phyloP scores from a whole-genome alignment of 2,113 vertebrate genomes.

The Quiscalus mexicanus region DNA sequence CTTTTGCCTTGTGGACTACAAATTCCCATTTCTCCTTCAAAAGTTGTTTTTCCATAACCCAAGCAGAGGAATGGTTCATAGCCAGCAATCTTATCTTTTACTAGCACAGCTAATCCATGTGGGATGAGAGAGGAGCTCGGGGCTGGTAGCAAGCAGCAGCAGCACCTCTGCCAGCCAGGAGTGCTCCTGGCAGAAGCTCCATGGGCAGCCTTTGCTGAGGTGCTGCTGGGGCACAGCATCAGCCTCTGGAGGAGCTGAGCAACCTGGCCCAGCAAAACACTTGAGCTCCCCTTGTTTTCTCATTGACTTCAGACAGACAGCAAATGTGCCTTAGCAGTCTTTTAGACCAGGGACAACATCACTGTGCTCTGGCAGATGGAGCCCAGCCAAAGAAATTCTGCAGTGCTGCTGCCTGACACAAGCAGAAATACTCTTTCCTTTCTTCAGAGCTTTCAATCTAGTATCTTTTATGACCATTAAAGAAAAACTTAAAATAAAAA shows the following conservation, averaged over 20 bases:
- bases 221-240: not conserved
- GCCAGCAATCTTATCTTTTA: not conserved
- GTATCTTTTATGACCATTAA: not conserved
- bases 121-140: not conserved
- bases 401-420: not conserved
- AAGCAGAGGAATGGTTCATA: not conserved
- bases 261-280: not conserved
- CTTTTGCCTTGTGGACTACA: not conserved
- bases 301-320: not conserved
- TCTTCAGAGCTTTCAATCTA: not conserved
- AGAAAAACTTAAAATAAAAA: not conserved
- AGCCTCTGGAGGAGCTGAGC: not conserved
- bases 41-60: not conserved
- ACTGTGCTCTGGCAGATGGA: not conserved
- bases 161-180: not conserved
- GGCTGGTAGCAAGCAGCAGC: not conserved
- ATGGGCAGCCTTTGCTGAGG: not conserved
- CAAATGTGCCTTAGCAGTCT: not conserved
- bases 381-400: not conserved
- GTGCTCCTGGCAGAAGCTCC: not conserved
- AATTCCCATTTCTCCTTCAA: not conserved
- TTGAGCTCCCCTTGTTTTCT: not conserved
- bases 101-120: not conserved
- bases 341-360: not conserved
- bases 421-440: not conserved